Percentiles rank a stretch among this genome's conserved stretches.
Conservation (phyloP, 2,888 invertebrate genomes). For the Crepidodera aurea region DNA sequence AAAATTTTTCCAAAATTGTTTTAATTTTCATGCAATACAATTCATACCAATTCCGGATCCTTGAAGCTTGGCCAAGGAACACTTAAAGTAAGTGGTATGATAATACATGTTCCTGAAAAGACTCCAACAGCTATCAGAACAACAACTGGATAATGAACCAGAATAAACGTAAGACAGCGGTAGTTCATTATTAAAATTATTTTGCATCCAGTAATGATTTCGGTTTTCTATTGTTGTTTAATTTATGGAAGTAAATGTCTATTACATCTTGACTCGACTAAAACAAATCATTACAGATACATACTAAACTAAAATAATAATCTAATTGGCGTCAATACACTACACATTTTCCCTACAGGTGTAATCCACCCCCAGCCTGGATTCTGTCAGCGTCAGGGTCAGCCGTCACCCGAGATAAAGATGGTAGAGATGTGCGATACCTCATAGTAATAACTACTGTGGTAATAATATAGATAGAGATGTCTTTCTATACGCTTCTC, state of each 20-base stretch:
- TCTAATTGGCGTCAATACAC: background rate
- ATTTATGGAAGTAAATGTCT: background rate
- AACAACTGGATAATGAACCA: slow-evolving; percentile 74
- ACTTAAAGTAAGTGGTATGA: slow-evolving; percentile 70
- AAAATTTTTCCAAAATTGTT: no score
- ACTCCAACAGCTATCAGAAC: slow-evolving; percentile 70
- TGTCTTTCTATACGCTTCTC: no score
- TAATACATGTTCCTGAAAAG: slow-evolving; percentile 71
- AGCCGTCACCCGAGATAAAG: background rate
- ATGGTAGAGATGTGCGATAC: no score
- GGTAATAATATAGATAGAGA: no score
- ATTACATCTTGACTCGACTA: background rate
- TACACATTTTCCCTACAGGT: background rate
- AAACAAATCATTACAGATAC: background rate
- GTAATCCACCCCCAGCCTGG: slow-evolving; percentile 11
- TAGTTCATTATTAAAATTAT: slow-evolving; percentile 32
- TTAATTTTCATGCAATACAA: no score
- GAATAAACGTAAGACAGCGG: slow-evolving; percentile 70
- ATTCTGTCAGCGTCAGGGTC: no score
- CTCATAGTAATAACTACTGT: no score
- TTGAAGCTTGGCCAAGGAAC: slow-evolving; percentile 80
- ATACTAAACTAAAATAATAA: background rate
- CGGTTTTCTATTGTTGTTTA: background rate
- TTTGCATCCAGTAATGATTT: background rate
- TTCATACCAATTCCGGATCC: slow-evolving; percentile 85